Base-by-base conservation (phyloP, 2,888 invertebrate species). In the Chymomyza amoena region DNA sequence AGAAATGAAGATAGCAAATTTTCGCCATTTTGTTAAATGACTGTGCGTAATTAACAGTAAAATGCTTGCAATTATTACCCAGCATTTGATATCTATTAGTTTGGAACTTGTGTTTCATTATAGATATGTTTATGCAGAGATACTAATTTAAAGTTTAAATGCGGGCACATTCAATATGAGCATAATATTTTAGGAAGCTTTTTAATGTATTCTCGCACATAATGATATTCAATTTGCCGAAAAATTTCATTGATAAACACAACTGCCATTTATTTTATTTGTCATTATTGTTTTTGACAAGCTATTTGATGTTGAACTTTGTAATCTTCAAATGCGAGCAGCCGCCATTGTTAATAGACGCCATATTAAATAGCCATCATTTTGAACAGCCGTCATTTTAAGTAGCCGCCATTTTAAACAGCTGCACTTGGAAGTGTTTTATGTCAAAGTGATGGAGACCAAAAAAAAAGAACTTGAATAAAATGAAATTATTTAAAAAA, bases 41-140 rank as follows among this genome's bases (percentile, higher is more conserved):
- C 18, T 68, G 69, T 68, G 72, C 59, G 81, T 68, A 80, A 76
- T 79, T 81, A 78, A 72, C 74, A 69, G 63, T 69, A 66, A 78
- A 78, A 76, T 81, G 66, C 66, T 66, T 70, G 70, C 72, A 74
- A 78, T 76, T 72, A 71, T 76, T 64, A 61, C 73, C 25, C 25
- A 25, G 25, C 25, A 25, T 25, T 25, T 25, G 25, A 4, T 25
- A 25, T 25, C 25, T 25, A 25, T 25, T 25, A 25, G 32, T 50
- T 52, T 13, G 16, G 36, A 15, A 36, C 51, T 51, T 51, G 7
- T 51, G 15, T 6, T 51, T 51, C 7, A 51, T 28, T 16, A 57
- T 32, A 32, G 51, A 25, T 2, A 25, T 25, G 3, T 25, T 4
- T 25, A 25, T 25, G 25, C 3, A 25, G 3, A 25, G 2, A 25